Conservation (phyloP, 2,888 invertebrate species). For the Oscheius sp. region DNA sequence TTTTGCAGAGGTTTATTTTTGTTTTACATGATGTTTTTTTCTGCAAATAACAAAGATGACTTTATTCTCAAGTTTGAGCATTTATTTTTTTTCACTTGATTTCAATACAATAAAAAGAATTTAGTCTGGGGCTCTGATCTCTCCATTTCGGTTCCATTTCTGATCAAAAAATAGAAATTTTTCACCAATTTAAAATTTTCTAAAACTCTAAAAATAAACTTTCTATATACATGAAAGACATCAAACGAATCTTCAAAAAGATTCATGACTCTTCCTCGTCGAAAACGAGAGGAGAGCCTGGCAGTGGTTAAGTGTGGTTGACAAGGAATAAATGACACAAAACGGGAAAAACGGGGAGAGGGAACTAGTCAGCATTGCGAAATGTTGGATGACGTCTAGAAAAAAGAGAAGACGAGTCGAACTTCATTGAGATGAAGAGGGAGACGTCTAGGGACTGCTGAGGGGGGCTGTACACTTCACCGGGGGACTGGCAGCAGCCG, state of each 20-base stretch:
- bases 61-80: not conserved
- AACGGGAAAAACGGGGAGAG: too few relatives aligned
- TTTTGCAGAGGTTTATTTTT: too few relatives aligned
- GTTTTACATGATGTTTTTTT: too few relatives aligned
- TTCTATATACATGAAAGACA: not conserved
- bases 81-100: too few relatives aligned
- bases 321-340: too few relatives aligned
- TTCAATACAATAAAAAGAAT: too few relatives aligned
- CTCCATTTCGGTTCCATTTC: not conserved
- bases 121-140: not conserved
- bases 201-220: not conserved
- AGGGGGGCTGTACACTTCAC: slow-evolving; percentile 28
- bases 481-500: slow-evolving; percentile 29
- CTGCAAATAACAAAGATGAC: not conserved
- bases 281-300: too few relatives aligned
- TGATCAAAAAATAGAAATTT: not conserved
- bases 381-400: not conserved
- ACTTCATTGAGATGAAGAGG: not conserved
- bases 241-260: not conserved
- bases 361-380: not conserved
- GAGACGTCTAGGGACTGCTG: slow-evolving; percentile 9
- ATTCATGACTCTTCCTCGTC: too few relatives aligned
- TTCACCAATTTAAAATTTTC: not conserved
- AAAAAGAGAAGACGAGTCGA: not conserved
- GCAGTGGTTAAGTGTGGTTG: too few relatives aligned